phyloP scores from a whole-genome alignment of 2,888 invertebrate genomes.

The Neocrepidodera transversa region DNA sequence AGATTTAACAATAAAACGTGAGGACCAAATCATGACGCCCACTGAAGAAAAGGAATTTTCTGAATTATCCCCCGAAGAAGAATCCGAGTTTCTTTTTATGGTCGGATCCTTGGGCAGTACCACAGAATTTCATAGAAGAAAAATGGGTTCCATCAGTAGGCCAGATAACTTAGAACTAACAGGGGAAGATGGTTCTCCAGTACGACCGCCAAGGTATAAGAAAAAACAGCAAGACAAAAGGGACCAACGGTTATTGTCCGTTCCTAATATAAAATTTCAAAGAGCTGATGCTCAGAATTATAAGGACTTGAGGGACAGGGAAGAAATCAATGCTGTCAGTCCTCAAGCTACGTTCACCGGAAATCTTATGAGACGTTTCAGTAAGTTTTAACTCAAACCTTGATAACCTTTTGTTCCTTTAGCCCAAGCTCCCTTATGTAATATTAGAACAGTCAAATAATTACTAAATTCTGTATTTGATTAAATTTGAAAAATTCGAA shows the following conservation, averaged over 20 bases:
- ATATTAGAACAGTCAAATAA: constrained; percentile 32
- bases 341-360: constrained; percentile 68
- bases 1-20: constrained; percentile 36
- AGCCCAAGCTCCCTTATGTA: constrained; percentile 25
- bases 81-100: constrained; percentile 45
- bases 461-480: not conserved
- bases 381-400: constrained; percentile 70
- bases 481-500: not conserved
- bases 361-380: constrained; percentile 83
- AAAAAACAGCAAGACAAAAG: constrained; percentile 59
- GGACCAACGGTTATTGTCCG: constrained; percentile 76
- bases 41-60: constrained; percentile 57
- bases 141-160: constrained; percentile 56
- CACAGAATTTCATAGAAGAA: constrained; percentile 41
- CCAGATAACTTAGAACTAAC: constrained; percentile 72
- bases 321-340: constrained; percentile 53
- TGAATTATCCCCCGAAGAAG: constrained; percentile 53
- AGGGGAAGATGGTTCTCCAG: constrained; percentile 64
- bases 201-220: constrained; percentile 65
- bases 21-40: constrained; percentile 37
- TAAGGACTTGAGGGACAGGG: constrained; percentile 66
- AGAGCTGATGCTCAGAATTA: constrained; percentile 64
- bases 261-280: constrained; percentile 75
- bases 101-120: constrained; percentile 53
- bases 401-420: constrained; percentile 21